phyloP scores from a whole-genome alignment of 2,888 invertebrate genomes.

The Mythimna impura region DNA sequence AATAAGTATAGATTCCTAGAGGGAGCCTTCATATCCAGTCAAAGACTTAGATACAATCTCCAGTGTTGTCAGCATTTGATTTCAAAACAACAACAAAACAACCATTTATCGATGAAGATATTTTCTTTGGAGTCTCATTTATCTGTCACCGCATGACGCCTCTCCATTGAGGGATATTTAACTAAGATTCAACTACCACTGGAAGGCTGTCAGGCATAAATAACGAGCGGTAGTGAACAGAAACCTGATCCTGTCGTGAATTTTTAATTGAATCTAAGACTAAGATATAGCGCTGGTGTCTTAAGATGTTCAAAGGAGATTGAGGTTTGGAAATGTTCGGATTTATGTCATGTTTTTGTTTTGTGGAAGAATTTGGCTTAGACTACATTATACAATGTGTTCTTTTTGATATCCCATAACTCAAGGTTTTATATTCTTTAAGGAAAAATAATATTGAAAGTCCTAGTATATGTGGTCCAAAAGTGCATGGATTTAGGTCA shows the following conservation, averaged over 20 bases:
- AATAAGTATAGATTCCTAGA: no score
- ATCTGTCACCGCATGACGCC: conserved; percentile 57
- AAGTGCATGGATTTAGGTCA: no score
- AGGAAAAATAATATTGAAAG: no score
- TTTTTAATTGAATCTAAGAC: conserved; percentile 48
- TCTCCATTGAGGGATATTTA: conserved; percentile 38
- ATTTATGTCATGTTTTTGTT: conserved; percentile 7
- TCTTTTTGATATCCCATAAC: no score
- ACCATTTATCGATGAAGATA: conserved; percentile 49
- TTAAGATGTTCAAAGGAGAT: conserved; percentile 10
- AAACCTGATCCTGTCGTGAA: conserved; percentile 32
- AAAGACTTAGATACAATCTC: conserved; percentile 9
- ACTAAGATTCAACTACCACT: conserved; percentile 37
- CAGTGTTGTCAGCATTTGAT: conserved; percentile 1
- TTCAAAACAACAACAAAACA: conserved; percentile 30
- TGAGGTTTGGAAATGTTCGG: background rate
- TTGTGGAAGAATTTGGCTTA: conserved; percentile 1
- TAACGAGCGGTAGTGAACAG: conserved; percentile 31
- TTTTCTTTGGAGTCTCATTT: conserved; percentile 46
- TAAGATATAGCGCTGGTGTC: background rate
- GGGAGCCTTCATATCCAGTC: background rate
- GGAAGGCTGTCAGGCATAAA: conserved; percentile 42
- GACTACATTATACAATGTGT: background rate
- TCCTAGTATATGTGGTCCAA: no score
- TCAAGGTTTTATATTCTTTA: no score